These are phyloP conservation scores for Macroteleia sp. DNA, from an alignment of 2,888 invertebrate genomes.

Conservation along the genomic window DNA sequence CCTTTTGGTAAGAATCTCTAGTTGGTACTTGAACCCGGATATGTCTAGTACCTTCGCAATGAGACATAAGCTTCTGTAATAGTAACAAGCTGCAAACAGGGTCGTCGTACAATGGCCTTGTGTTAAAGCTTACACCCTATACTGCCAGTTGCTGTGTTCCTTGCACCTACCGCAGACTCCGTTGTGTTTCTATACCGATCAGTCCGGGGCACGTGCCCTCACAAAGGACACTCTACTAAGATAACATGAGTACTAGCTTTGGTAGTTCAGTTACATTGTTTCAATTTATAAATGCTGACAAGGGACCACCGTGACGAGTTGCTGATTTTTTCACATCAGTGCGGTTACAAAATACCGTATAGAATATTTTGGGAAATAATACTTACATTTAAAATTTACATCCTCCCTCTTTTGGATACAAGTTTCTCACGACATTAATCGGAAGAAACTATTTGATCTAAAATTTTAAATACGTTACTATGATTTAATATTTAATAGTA, in stretches of 20 bases:
- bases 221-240: constrained; percentile 79
- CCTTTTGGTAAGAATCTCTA: constrained; percentile 20
- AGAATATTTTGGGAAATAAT: constrained; percentile 1
- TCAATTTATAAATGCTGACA: constrained; percentile 72
- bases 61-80: constrained; percentile 67
- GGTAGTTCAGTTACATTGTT: constrained; percentile 80
- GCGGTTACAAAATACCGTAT: constrained; percentile 6
- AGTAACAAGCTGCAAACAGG: constrained; percentile 71
- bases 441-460: no score
- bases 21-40: constrained; percentile 63
- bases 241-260: constrained; percentile 79
- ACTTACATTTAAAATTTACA: background rate
- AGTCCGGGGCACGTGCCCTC: constrained; percentile 79
- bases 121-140: constrained; percentile 62
- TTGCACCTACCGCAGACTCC: constrained; percentile 76
- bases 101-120: constrained; percentile 68
- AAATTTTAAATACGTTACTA: no score
- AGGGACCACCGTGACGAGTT: constrained; percentile 67
- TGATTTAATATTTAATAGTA: no score
- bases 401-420: constrained; percentile 2
- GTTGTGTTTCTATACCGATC: constrained; percentile 68
- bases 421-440: constrained; percentile 6
- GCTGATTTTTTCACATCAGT: constrained; percentile 24
- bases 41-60: constrained; percentile 53
- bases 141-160: constrained; percentile 40